Conservation (phyloP, 2,797 vertebrate genomes). For the Chelmon rostratus region DNA sequence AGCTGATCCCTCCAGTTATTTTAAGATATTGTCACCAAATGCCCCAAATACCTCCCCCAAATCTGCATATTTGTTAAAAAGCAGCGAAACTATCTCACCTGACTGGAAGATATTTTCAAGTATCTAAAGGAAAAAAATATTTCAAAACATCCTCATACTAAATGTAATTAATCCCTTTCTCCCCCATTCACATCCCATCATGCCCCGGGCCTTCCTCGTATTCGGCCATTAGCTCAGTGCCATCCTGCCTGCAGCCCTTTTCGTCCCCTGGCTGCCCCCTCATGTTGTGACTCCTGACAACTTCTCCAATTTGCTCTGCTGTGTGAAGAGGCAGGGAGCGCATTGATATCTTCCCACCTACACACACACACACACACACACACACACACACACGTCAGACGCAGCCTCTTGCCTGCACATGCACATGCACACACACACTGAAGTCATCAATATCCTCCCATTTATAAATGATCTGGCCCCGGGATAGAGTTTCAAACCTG, state of each 20-base stretch:
- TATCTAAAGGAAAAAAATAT: not conserved
- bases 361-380: constrained; percentile 54
- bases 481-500: constrained; percentile 86
- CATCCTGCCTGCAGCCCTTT: constrained; percentile 72
- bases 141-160: not conserved
- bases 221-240: constrained; percentile 74
- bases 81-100: not conserved
- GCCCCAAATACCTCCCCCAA: too few species aligned
- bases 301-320: constrained; percentile 94
- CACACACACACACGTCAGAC: constrained; percentile 39
- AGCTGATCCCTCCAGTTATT: too few species aligned
- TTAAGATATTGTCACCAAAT: not conserved
- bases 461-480: constrained; percentile 92
- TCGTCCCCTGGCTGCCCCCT: constrained; percentile 79
- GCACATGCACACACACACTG: constrained; percentile 48
- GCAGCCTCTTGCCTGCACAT: constrained; percentile 36
- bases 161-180: constrained; percentile 3
- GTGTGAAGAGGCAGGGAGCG: constrained; percentile 90
- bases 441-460: constrained; percentile 89
- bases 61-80: not conserved
- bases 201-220: constrained; percentile 54
- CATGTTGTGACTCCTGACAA: constrained; percentile 94
- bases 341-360: constrained; percentile 88
- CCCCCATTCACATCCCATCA: constrained; percentile 57
- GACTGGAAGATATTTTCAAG: not conserved